phyloP scores from a whole-genome alignment of 2,113 vertebrate genomes.

The Herpetotheres cachinnans region DNA sequence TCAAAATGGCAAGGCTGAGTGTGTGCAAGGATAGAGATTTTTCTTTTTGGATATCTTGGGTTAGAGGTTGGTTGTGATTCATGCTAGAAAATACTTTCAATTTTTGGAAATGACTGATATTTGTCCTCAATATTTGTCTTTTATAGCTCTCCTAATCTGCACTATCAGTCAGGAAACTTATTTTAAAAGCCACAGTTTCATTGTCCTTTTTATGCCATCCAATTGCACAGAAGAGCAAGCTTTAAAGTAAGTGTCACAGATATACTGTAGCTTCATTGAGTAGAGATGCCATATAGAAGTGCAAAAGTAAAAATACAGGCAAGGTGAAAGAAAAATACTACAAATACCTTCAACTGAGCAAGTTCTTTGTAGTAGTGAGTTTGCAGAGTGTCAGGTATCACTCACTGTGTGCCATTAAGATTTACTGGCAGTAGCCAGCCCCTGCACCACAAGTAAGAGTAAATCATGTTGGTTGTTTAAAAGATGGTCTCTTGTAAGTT shows the following conservation, averaged over 20 bases:
- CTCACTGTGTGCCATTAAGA: neutral
- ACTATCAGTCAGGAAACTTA: slow-evolving; percentile 44
- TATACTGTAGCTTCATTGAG: neutral
- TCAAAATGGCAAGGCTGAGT: slow-evolving; percentile 6
- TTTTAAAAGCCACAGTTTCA: slow-evolving; percentile 62
- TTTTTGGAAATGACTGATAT: slow-evolving; percentile 52
- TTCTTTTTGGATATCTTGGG: neutral
- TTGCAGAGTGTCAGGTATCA: neutral
- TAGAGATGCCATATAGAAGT: neutral
- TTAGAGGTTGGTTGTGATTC: slow-evolving; percentile 9
- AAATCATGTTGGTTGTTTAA: neutral
- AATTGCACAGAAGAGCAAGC: neutral
- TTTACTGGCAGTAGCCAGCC: neutral
- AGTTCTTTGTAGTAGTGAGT: neutral
- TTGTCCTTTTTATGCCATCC: slow-evolving; percentile 44
- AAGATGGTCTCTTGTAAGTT: neutral
- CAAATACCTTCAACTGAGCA: neutral
- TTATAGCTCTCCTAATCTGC: slow-evolving; percentile 46
- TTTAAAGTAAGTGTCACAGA: neutral
- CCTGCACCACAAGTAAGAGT: neutral
- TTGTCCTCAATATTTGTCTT: slow-evolving; percentile 43
- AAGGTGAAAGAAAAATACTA: neutral
- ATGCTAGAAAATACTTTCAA: slow-evolving; percentile 9
- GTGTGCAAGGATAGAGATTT: neutral
- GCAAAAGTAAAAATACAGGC: neutral